Evolutionary conservation across 2,797 vertebrate species (phyloP).

Genomic region (Enteromius paludinosus): DNA sequence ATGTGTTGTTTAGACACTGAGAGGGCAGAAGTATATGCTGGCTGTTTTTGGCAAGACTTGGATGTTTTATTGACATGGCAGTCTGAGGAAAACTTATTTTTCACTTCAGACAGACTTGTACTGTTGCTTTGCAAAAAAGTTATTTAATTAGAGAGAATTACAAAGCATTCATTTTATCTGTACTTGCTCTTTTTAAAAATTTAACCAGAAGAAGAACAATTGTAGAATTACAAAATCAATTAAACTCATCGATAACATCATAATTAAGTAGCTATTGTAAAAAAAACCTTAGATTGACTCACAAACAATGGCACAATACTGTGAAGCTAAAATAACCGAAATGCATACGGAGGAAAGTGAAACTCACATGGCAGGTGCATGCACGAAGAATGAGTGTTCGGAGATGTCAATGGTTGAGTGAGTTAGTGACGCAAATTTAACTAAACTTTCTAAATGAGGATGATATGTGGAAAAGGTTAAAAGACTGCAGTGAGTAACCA

Average conservation of each 20-base stretch:
- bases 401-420: too few species aligned
- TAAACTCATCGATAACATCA: slow-evolving; percentile 44
- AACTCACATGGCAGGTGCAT: too few species aligned
- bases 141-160: slow-evolving; percentile 57
- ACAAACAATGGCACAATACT: slow-evolving; percentile 20
- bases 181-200: slow-evolving; percentile 50
- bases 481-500: too few species aligned
- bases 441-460: too few species aligned
- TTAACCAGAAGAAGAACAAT: slow-evolving; percentile 5
- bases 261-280: slow-evolving; percentile 43
- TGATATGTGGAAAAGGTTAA: too few species aligned
- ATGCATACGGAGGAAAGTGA: too few species aligned
- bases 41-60: background rate
- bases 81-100: slow-evolving; percentile 15
- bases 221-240: slow-evolving; percentile 47
- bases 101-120: slow-evolving; percentile 31
- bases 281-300: slow-evolving; percentile 30
- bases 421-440: too few species aligned
- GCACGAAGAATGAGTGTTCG: too few species aligned
- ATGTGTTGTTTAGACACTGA: background rate
- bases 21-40: background rate
- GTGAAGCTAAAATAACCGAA: too few species aligned
- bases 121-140: slow-evolving; percentile 27
- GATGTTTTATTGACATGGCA: background rate
- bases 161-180: slow-evolving; percentile 42